Percentiles rank a stretch among this genome's conserved stretches.
Conservation (phyloP, 2,888 invertebrate species). For the Agrypnus murinus region DNA sequence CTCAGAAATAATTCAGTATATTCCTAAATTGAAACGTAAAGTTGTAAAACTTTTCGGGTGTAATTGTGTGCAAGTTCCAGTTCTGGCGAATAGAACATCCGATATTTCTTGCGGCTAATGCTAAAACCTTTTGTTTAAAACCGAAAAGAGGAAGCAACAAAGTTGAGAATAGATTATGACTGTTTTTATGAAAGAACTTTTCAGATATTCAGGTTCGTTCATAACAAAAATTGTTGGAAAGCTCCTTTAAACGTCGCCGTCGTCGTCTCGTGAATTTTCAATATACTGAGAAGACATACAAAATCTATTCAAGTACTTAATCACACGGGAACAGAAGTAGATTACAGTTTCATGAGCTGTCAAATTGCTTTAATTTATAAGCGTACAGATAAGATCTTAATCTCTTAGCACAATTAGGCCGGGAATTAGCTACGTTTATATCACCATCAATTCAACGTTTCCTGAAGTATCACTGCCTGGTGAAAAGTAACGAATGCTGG, state of each 20-base stretch:
- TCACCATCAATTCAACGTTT: constrained; percentile 27
- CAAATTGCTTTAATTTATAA: constrained; percentile 35
- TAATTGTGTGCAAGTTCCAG: constrained; percentile 47
- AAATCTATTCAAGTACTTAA: constrained; percentile 16
- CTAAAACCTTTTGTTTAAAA: constrained; percentile 36
- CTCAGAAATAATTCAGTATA: constrained; percentile 36
- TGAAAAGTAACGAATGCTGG: constrained; percentile 32
- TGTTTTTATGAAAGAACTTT: constrained; percentile 28
- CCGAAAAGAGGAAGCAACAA: constrained; percentile 24
- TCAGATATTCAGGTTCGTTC: neutral
- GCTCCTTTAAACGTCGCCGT: no score
- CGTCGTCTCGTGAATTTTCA: neutral
- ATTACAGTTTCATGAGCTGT: constrained; percentile 33
- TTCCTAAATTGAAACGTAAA: constrained; percentile 46
- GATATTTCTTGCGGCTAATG: constrained; percentile 41
- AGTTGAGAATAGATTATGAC: constrained; percentile 22
- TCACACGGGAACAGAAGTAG: constrained; percentile 19
- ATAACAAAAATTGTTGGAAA: neutral
- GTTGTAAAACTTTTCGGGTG: constrained; percentile 40
- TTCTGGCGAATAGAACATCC: constrained; percentile 32
- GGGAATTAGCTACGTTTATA: constrained; percentile 28
- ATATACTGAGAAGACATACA: neutral
- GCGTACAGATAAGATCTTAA: constrained; percentile 28
- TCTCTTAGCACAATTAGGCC: constrained; percentile 22
- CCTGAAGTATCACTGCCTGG: constrained; percentile 9